Conservation (phyloP, 2,113 vertebrate species). For the Delphinus delphis region DNA sequence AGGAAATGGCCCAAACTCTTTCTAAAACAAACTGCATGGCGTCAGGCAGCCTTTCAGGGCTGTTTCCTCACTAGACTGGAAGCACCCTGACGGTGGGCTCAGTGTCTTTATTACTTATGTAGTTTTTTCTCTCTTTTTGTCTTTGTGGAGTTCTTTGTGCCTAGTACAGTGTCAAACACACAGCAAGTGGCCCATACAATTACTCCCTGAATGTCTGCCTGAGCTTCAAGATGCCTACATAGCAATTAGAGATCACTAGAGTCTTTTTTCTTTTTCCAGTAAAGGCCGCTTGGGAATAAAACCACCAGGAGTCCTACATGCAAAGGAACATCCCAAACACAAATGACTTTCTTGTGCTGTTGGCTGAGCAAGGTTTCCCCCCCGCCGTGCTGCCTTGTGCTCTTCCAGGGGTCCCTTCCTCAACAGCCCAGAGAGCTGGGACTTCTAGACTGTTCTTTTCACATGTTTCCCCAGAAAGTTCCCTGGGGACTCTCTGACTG, state of each 20-base stretch:
- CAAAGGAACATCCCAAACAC: neutral
- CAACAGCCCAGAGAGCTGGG: neutral
- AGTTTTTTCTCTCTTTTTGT: neutral
- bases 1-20: neutral
- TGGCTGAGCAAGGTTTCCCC: neutral
- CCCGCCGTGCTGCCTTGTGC: neutral
- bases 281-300: neutral
- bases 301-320: too few species aligned
- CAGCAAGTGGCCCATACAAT: neutral
- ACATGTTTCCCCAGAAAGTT: too few species aligned
- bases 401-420: neutral
- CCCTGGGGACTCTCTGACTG: neutral
- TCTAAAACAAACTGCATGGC: neutral
- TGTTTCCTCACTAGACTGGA: neutral
- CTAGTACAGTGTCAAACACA: neutral
- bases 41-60: rapidly evolving
- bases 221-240: neutral
- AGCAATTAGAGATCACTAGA: neutral
- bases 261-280: neutral
- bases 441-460: rapidly evolving
- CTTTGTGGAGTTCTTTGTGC: neutral
- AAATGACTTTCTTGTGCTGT: rapidly evolving
- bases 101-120: neutral
- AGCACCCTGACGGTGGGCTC: neutral
- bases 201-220: neutral